phyloP scores from a whole-genome alignment of 2,113 vertebrate genomes.

The Pipa parva region DNA sequence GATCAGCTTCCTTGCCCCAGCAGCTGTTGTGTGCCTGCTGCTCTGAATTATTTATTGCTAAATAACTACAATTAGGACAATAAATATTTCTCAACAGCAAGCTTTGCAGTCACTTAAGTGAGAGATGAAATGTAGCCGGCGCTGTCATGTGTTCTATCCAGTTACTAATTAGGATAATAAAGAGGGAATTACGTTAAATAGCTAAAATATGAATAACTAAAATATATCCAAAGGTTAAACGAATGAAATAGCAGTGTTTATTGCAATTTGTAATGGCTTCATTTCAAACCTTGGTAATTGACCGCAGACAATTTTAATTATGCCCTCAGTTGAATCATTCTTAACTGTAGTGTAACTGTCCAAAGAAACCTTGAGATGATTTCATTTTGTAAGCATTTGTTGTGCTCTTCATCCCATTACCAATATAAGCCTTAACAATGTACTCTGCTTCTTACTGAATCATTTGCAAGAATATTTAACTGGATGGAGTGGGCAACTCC shows the following conservation, averaged over 20 bases:
- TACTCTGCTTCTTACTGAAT: no score
- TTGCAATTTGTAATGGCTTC: no score
- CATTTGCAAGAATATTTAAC: no score
- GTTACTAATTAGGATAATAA: not conserved
- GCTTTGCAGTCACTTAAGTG: not conserved
- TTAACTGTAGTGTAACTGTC: no score
- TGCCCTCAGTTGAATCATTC: no score
- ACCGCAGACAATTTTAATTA: no score
- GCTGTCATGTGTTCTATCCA: not conserved
- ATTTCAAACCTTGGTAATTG: no score
- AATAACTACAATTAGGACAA: conserved; percentile 12
- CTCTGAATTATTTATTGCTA: conserved; percentile 36
- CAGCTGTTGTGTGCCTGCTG: conserved; percentile 16
- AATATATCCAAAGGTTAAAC: not conserved
- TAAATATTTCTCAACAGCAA: conserved; percentile 20
- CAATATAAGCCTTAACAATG: no score
- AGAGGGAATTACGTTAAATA: not conserved
- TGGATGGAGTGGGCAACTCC: no score
- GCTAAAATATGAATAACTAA: not conserved
- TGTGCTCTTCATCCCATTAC: no score
- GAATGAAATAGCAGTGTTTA: not conserved
- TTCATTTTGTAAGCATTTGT: no score
- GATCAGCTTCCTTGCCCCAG: not conserved
- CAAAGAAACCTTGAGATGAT: no score
- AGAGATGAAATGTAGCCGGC: not conserved